Conservation (phyloP, 2,113 vertebrate genomes). For the Lepus timidus region DNA sequence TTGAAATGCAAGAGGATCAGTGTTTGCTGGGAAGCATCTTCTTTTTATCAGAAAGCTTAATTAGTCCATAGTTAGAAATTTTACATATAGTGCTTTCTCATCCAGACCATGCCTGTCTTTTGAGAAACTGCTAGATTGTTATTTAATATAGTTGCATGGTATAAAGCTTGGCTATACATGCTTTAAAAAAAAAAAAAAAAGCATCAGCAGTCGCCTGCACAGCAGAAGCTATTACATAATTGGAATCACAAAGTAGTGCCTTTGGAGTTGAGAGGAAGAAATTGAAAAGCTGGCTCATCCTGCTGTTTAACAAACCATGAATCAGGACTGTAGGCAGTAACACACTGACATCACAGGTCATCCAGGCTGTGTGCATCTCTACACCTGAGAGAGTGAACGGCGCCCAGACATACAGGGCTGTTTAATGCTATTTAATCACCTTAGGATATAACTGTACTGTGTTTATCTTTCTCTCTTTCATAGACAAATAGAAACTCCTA, state of each 20-base stretch:
- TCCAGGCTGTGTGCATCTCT: conserved; percentile 80
- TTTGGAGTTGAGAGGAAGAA: conserved; percentile 86
- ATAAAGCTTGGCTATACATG: conserved; percentile 82
- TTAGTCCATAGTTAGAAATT: conserved; percentile 74
- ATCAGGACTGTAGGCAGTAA: conserved; percentile 80
- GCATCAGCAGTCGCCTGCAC: conserved; percentile 80
- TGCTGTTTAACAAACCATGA: conserved; percentile 84
- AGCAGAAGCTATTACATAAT: conserved; percentile 88
- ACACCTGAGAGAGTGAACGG: conserved; percentile 74
- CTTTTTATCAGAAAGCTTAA: conserved; percentile 46
- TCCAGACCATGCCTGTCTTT: conserved; percentile 81
- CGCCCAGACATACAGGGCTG: conserved; percentile 76
- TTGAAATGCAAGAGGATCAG: conserved; percentile 63
- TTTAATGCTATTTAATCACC: conserved; percentile 81
- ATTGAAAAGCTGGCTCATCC: conserved; percentile 85
- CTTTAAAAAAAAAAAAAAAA: conserved; percentile 84
- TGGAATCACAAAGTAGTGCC: conserved; percentile 82
- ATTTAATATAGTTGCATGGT: conserved; percentile 86
- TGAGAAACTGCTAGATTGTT: conserved; percentile 82
- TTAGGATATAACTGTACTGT: conserved; percentile 73
- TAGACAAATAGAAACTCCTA: conserved; percentile 67
- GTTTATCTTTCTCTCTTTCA: conserved; percentile 69
- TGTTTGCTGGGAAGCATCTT: background rate
- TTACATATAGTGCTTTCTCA: conserved; percentile 72
- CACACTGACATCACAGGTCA: conserved; percentile 81